Base-by-base conservation (phyloP, 2,113 vertebrate species). In the Plectropomus leopardus region DNA sequence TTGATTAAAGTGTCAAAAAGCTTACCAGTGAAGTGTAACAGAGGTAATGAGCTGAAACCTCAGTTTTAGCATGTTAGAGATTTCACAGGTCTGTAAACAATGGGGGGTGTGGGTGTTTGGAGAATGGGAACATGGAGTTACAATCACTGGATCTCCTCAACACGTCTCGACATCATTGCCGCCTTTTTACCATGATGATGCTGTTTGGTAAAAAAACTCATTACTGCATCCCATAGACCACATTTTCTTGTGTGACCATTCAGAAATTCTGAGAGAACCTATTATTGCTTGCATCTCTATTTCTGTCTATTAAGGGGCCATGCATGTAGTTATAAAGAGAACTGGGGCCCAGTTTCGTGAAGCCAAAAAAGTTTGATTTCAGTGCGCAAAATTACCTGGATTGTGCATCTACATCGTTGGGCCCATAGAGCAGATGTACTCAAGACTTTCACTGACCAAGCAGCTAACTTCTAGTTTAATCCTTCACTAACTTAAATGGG, bases 31-130 rank as follows among this genome's bases (percentile, higher is more conserved):
- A 61, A 89, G 87, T 86, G 87, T 83, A 89, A 87, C 86, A 54
- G 51, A 74, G 64, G 58, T 83, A 92, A 92, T 91, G 85, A 88
- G 76, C 79, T 84, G n/a, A 81, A 78, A 48, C 69, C 79, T 84
- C 73, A 44, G 47, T 89, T 85, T 85, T 79, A 75, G 54, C 50
- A 76, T 81, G 72, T 79, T 59, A 24, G 36, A 79, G 73, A 88
- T 84, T 76, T 81, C 69, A 82, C 50, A 82, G 65, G 26, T 76
- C 66, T 69, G 78, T 81, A 90, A 87, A 87, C 86, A 87, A 82
- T 17, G n/a, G 17, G 51, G 50, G 57, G n/a, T n/a, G n/a, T n/a
- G n/a, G 65, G 19, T 32, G 78, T 50, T 67, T 28, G 30, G 45
- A 71, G 74, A 32, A 75, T 28, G 51, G 48, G 64, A 53, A 64